Percentiles rank a stretch among this genome's conserved stretches.
Conservation (phyloP, 1,140 invertebrate genomes). For the Daktulosphaira vitifoliae region DNA sequence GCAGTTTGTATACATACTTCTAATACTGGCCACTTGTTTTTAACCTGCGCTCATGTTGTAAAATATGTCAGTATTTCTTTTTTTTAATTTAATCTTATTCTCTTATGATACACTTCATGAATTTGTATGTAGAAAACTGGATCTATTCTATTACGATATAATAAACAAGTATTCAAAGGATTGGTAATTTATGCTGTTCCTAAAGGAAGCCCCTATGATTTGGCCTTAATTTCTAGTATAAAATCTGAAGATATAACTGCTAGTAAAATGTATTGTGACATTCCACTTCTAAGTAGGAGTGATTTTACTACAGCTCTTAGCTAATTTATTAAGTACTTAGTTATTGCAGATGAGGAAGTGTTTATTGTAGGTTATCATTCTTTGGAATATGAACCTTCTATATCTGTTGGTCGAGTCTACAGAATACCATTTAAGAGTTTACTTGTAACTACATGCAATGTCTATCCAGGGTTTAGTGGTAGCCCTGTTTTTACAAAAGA, state of each 20-base stretch:
- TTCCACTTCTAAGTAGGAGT: not conserved
- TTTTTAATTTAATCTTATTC: no score
- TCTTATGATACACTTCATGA: no score
- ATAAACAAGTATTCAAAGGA: not conserved
- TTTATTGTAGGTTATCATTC: not conserved
- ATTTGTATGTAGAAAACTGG: not conserved
- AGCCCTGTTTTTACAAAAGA: not conserved
- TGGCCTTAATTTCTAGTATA: not conserved
- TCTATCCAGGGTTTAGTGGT: not conserved
- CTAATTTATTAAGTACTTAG: no score
- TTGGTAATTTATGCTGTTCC: not conserved
- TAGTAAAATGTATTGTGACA: not conserved
- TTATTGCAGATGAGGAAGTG: conserved; percentile 1
- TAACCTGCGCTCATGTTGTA: conserved; percentile 15
- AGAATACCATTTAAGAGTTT: not conserved
- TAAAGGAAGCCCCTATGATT: not conserved
- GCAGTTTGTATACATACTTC: conserved; percentile 2
- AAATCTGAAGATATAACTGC: not conserved
- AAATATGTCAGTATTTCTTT: not conserved
- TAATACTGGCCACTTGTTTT: not conserved
- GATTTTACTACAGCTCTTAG: no score
- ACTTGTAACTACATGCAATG: not conserved
- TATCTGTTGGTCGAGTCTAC: not conserved
- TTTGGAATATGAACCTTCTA: not conserved
- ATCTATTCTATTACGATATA: not conserved